These are phyloP conservation scores for Oreochromis mossambicus DNA, from an alignment of 2,797 vertebrate genomes.

Conservation along the genomic window DNA sequence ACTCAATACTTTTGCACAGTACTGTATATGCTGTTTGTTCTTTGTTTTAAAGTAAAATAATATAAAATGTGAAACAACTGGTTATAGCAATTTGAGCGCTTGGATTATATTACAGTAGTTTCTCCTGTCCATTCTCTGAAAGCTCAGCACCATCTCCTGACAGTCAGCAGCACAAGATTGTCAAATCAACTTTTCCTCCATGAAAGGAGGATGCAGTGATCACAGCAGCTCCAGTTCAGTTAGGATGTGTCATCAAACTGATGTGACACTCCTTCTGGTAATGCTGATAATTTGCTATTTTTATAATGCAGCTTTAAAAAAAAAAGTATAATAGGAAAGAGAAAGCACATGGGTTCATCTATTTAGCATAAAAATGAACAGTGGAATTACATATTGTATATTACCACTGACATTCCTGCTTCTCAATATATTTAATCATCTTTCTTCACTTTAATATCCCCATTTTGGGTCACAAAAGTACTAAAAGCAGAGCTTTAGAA, in stretches of 20 bases:
- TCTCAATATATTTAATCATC: conserved; percentile 24
- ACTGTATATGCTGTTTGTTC: neutral
- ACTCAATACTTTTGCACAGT: neutral
- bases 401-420: neutral
- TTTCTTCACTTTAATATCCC: conserved; percentile 3
- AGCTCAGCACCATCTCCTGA: neutral
- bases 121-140: neutral
- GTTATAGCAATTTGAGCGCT: neutral
- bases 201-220: neutral
- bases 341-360: conserved; percentile 1
- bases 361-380: conserved; percentile 29
- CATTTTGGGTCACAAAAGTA: neutral
- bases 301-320: neutral
- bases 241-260: neutral
- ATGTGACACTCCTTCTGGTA: neutral
- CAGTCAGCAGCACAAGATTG: neutral
- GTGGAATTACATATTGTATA: conserved; percentile 9
- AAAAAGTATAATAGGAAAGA: neutral
- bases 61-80: neutral
- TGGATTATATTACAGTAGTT: neutral
- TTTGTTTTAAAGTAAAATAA: neutral
- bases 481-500: conserved; percentile 14
- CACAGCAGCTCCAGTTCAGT: neutral
- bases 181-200: neutral
- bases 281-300: neutral